A percentile compares a stretch with the other conserved stretches of the same genome.
Conservation (phyloP, 2,797 vertebrate genomes). For the Selene dorsalis region DNA sequence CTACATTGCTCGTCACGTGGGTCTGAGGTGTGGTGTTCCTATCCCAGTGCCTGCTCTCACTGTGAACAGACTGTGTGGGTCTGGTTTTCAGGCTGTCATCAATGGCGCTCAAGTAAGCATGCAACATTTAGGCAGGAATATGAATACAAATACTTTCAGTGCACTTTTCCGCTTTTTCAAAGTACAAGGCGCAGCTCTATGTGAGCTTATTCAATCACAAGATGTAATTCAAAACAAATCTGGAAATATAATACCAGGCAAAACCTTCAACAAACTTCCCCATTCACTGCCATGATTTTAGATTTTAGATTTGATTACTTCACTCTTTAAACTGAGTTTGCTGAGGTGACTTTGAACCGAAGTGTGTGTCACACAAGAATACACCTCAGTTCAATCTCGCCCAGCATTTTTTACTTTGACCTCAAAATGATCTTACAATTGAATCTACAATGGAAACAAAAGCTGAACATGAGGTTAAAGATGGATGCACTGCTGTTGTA, state of each 20-base stretch:
- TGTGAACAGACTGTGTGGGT: constrained; percentile 96
- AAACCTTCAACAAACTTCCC: no score
- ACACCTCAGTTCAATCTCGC: no score
- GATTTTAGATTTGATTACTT: no score
- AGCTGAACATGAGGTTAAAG: neutral
- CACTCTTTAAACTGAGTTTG: no score
- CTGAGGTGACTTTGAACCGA: no score
- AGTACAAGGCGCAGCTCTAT: no score
- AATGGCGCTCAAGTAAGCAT: constrained; percentile 90
- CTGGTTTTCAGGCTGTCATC: constrained; percentile 95
- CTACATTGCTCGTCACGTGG: constrained; percentile 93
- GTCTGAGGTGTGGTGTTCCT: constrained; percentile 90
- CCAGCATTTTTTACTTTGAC: neutral
- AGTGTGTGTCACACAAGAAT: no score
- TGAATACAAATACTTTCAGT: constrained; percentile 5
- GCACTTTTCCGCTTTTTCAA: no score
- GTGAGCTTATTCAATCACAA: no score
- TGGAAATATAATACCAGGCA: no score
- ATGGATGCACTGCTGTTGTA: neutral
- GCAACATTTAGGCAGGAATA: neutral
- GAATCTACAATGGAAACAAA: neutral
- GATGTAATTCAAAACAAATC: no score
- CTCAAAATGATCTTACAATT: neutral
- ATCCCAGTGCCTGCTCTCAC: constrained; percentile 90
- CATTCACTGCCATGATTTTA: no score